Percentiles rank a stretch among this genome's conserved stretches.
Evolutionary conservation across 2,888 invertebrate genomes (phyloP).

Genomic region (Leptopterna dolabrata): DNA sequence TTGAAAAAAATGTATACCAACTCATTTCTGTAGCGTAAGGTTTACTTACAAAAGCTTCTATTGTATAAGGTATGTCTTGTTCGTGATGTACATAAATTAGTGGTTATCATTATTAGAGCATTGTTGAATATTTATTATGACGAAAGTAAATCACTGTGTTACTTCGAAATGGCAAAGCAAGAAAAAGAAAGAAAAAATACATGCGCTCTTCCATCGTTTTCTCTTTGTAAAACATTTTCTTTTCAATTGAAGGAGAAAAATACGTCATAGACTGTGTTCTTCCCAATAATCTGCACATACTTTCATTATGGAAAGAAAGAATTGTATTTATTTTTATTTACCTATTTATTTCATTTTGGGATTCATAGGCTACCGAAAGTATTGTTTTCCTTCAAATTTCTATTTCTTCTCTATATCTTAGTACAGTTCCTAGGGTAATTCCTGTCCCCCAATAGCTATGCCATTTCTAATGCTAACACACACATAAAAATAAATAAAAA

Average conservation of each 20-base stretch:
- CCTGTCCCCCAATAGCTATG: constrained; percentile 50
- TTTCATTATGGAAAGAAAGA: background rate
- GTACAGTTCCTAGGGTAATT: constrained; percentile 40
- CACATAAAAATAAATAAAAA: constrained; percentile 38
- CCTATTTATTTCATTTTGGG: constrained; percentile 20
- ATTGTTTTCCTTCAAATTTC: constrained; percentile 29
- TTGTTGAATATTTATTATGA: constrained; percentile 59
- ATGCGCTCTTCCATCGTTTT: constrained; percentile 19
- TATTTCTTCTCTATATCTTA: constrained; percentile 2
- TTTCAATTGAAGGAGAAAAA: constrained; percentile 1
- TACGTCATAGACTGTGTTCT: background rate
- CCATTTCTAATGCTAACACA: constrained; percentile 57
- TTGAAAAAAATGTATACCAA: constrained; percentile 43
- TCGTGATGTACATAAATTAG: constrained; percentile 60
- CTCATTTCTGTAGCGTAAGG: constrained; percentile 49
- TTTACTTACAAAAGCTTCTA: constrained; percentile 58
- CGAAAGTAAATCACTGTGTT: constrained; percentile 35
- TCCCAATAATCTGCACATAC: background rate
- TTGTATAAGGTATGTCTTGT: constrained; percentile 57
- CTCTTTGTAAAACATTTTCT: background rate
- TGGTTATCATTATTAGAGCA: constrained; percentile 56
- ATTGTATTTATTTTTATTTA: constrained; percentile 2
- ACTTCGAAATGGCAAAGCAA: constrained; percentile 58
- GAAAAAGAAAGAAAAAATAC: no score
- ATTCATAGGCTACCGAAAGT: constrained; percentile 14